Percentiles rank a stretch among this genome's conserved stretches.
These are phyloP conservation scores for Scotopteryx bipunctaria DNA, from an alignment of 2,888 invertebrate species.

Conservation along the genomic window DNA sequence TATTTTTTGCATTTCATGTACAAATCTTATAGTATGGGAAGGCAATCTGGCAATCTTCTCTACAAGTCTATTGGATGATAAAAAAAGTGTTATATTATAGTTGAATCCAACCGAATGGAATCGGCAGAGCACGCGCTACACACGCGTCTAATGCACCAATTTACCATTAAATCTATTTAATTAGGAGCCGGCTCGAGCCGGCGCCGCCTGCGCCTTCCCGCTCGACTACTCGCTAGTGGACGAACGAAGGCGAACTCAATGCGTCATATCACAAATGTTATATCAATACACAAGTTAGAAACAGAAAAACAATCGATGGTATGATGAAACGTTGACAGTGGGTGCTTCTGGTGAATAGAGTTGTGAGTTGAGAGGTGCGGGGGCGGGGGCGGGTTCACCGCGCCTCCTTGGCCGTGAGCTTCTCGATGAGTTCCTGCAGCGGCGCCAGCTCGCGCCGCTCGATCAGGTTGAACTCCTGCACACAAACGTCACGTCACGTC, in stretches of 20 bases:
- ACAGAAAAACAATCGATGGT: neutral
- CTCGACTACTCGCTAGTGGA: neutral
- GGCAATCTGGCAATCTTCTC: conserved; percentile 49
- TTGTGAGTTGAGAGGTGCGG: neutral
- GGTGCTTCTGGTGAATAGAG: neutral
- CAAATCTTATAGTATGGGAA: conserved; percentile 48
- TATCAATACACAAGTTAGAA: too few species aligned
- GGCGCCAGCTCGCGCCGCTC: conserved; percentile 98
- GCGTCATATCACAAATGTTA: conserved; percentile 23
- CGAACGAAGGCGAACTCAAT: conserved; percentile 6
- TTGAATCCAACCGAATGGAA: neutral
- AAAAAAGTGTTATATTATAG: conserved; percentile 7
- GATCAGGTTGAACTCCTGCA: conserved; percentile 98
- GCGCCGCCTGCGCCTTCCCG: neutral
- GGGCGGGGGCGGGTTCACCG: conserved; percentile 83
- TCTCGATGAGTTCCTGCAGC: conserved; percentile 98
- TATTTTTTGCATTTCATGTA: conserved; percentile 49
- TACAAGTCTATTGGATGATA: conserved; percentile 29
- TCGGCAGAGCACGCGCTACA: neutral
- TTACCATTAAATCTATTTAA: neutral
- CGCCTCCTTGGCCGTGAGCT: conserved; percentile 94
- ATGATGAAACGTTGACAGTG: neutral
- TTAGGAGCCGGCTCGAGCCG: too few species aligned
- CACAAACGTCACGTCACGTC: neutral
- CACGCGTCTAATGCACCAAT: conserved; percentile 5